A percentile compares a stretch with the other conserved stretches of the same genome.
Evolutionary conservation across 2,113 vertebrate genomes (phyloP).

Genomic region (Saiga tatarica): DNA sequence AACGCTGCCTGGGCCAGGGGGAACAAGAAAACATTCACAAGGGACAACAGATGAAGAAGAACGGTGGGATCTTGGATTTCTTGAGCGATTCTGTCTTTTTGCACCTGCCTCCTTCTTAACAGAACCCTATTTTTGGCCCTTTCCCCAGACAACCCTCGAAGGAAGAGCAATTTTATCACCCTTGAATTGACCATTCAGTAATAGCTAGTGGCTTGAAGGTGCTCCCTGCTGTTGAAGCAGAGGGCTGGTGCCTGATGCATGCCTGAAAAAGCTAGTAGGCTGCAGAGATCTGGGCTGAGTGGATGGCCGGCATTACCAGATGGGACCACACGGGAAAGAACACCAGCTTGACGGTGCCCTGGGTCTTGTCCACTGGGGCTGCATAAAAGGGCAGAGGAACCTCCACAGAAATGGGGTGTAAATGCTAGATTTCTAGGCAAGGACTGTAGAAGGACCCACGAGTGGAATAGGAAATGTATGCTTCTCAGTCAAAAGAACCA

Average conservation of each 20-base stretch:
- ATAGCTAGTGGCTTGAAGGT: not conserved
- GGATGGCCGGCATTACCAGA: not conserved
- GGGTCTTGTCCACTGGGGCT: not conserved
- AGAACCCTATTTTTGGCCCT: not conserved
- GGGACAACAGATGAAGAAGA: not conserved
- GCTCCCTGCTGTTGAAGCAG: not conserved
- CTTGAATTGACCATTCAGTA: not conserved
- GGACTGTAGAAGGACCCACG: not conserved
- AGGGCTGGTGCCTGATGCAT: not conserved
- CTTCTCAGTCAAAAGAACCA: not conserved
- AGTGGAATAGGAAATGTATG: not conserved
- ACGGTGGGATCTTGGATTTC: not conserved
- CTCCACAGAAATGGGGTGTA: not conserved
- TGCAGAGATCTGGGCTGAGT: not conserved
- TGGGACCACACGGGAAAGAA: not conserved
- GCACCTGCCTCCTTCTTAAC: not conserved
- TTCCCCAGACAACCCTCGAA: not conserved
- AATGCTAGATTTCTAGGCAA: not conserved
- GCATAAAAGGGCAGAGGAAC: not conserved
- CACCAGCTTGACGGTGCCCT: not conserved
- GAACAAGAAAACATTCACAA: not conserved
- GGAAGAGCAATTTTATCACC: not conserved
- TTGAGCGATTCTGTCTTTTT: not conserved
- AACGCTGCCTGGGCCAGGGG: rapidly evolving
- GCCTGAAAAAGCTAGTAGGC: not conserved